Base-by-base conservation (phyloP, 2,888 invertebrate species). In the Tenthredo mesomela region DNA sequence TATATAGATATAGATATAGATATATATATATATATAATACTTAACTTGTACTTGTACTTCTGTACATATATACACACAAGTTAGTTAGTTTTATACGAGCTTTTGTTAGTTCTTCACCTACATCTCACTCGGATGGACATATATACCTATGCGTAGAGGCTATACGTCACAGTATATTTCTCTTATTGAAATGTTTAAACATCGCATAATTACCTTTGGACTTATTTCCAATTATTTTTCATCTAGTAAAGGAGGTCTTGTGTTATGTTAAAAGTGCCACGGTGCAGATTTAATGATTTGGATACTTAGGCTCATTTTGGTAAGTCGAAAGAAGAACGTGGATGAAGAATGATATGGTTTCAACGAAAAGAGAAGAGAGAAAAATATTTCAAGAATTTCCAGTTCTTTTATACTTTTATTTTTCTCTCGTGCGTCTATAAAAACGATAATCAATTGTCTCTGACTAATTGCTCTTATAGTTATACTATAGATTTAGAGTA, bases 221-320 rank as follows among this genome's bases (percentile, higher is more conserved):
- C n/a, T 54, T 54, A 18, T 54, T n/a, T 54, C 6, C 18, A 54
- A 25, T 61, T 61, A 25, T 25, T 61, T 61, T 25, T 12, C 10
- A 10, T 61, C 25, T 3, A 25, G 61, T 12, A 4, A 10, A 25
- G 61, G 61, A 1, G 61, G 25, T 75, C 15, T 15, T 18, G 25
- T 47, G 43, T 21, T 40, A 12, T 80, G n/a, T 40, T 15, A 12
- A 40, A 1, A 40, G n/a, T 21, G 37, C 6, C 12, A 3, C 58
- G 58, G 61, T 54, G 43, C 12, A 18, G 85, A 84, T 89, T 90
- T 90, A 87, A 93, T 93, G 93, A 93, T 93, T 91, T 93, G 93
- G 93, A 92, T 92, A 92, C 92, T 92, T 54, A 91, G 90, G 83
- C 89, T 91, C 29, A 88, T 92, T 88, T 89, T 92, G 93, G 93